A percentile compares a stretch with the other conserved stretches of the same genome.
Evolutionary conservation across 2,113 vertebrate genomes (phyloP).

Genomic region (Equus quagga): DNA sequence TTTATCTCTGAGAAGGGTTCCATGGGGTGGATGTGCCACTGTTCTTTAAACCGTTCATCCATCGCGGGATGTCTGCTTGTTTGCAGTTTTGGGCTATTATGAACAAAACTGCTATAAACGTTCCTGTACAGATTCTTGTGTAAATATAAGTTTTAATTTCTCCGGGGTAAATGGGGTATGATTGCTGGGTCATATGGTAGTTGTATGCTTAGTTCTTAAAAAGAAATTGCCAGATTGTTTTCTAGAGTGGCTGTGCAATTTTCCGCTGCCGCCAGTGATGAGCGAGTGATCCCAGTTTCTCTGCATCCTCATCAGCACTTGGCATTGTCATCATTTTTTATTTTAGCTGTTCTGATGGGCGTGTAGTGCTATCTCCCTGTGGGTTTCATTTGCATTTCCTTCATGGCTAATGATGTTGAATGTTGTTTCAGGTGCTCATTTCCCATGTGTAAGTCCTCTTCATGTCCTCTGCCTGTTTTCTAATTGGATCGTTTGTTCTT

Average conservation of each 20-base stretch:
- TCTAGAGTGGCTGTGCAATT: background rate
- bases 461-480: no score
- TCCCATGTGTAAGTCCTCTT: no score
- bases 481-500: background rate
- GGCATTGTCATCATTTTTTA: background rate
- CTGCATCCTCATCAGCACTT: background rate
- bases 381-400: background rate
- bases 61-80: background rate
- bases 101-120: no score
- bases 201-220: no score
- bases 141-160: no score
- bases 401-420: no score
- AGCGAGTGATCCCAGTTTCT: background rate
- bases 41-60: background rate
- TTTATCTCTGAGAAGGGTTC: background rate
- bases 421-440: no score
- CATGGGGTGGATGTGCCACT: no score
- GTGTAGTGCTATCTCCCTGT: background rate
- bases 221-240: no score
- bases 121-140: no score
- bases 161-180: no score
- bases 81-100: background rate
- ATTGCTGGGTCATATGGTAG: no score
- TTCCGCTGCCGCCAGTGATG: background rate
- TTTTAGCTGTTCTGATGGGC: background rate